Percentiles rank a stretch among this genome's conserved stretches.
Evolutionary conservation across 2,888 invertebrate genomes (phyloP).

Genomic region (Heliconius charithonia): DNA sequence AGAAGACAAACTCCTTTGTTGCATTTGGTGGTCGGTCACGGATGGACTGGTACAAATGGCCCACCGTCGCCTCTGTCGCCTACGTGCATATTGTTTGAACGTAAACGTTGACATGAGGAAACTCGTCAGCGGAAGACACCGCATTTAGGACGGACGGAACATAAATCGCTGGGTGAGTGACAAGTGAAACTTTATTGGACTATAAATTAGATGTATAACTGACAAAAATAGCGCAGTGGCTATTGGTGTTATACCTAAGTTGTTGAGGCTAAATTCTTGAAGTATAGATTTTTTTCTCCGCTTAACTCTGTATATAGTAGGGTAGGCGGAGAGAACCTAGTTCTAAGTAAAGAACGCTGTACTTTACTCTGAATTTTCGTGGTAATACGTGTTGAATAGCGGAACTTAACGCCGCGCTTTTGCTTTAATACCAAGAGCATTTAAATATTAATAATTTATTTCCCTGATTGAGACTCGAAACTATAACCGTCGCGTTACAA

Average conservation of each 20-base stretch:
- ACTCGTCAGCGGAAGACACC: conserved; percentile 80
- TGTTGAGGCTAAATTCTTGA: conserved; percentile 56
- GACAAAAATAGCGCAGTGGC: conserved; percentile 71
- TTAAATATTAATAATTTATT: no score
- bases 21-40: conserved; percentile 63
- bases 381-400: no score
- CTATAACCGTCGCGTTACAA: no score
- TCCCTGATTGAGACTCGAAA: no score
- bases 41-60: conserved; percentile 69
- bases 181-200: conserved; percentile 81
- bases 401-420: no score
- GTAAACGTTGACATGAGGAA: conserved; percentile 78
- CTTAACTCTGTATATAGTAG: no score
- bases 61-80: conserved; percentile 69
- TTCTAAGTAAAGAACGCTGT: no score
- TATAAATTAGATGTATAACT: conserved; percentile 78
- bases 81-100: conserved; percentile 66
- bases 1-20: conserved; percentile 79
- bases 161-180: conserved; percentile 79
- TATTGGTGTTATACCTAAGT: conserved; percentile 71
- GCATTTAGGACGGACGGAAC: conserved; percentile 76
- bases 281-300: not conserved
- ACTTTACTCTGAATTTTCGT: no score
- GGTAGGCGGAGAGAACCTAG: no score
- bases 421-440: no score